Evolutionary conservation across 2,888 invertebrate species (phyloP).

Genomic region (Drosophila buzzatii): DNA sequence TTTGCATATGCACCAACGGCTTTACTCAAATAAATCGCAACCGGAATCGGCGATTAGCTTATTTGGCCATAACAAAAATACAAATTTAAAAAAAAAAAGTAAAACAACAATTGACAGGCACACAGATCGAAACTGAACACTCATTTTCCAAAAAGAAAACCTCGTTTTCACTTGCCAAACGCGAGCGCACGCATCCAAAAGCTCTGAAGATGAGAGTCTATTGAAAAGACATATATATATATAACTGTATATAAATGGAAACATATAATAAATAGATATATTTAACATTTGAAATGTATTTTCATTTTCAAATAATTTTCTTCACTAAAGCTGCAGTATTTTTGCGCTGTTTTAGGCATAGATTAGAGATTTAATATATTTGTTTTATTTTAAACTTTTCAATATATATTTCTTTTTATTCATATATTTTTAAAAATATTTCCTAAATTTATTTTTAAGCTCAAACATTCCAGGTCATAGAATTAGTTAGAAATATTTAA

Average conservation of each 20-base stretch:
- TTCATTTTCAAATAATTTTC: too few species aligned
- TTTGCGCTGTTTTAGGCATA: neutral
- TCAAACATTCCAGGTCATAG: neutral
- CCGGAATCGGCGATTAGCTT: conserved; percentile 67
- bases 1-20: conserved; percentile 28
- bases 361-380: neutral
- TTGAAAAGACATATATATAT: neutral
- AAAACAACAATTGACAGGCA: conserved; percentile 33
- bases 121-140: conserved; percentile 55
- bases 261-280: neutral
- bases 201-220: conserved; percentile 26
- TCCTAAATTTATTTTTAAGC: neutral
- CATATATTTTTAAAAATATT: neutral
- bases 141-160: conserved; percentile 60
- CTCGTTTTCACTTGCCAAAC: conserved; percentile 57
- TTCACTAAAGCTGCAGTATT: neutral
- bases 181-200: conserved; percentile 22
- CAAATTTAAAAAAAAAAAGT: conserved; percentile 19
- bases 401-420: neutral
- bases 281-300: too few species aligned
- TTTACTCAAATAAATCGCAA: conserved; percentile 42
- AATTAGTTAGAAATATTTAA: neutral
- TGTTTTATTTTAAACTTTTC: too few species aligned
- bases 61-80: conserved; percentile 37
- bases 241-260: neutral